These are phyloP conservation scores for Brachionus manjavacas DNA, from an alignment of 1,140 invertebrate species.

Conservation along the genomic window DNA sequence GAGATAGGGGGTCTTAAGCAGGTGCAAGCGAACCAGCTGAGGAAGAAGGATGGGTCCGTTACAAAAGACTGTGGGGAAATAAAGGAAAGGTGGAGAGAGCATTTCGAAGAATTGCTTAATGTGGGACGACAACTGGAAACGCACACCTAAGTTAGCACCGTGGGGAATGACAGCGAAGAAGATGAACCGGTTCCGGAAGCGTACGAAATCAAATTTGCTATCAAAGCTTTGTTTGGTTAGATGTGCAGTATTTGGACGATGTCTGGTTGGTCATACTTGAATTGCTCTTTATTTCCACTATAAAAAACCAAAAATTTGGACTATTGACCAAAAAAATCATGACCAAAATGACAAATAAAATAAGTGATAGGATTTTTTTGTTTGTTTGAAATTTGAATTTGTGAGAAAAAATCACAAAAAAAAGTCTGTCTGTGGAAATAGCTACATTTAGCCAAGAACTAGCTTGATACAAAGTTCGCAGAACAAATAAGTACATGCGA, in stretches of 20 bases:
- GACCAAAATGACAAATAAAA: neutral
- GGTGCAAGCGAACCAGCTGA: neutral
- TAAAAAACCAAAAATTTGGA: slow-evolving; percentile 1
- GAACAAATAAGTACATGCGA: neutral
- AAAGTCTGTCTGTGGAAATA: neutral
- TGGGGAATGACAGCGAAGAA: neutral
- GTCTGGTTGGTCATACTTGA: neutral
- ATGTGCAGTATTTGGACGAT: slow-evolving; percentile 1
- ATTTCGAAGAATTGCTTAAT: neutral
- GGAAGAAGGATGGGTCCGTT: neutral
- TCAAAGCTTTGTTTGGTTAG: neutral
- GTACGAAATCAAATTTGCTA: neutral
- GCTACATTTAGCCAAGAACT: slow-evolving; percentile 4
- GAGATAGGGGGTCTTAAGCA: neutral
- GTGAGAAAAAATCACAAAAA: neutral
- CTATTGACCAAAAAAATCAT: neutral
- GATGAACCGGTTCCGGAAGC: neutral
- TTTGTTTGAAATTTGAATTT: slow-evolving; percentile 14
- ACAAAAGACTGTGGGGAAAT: neutral
- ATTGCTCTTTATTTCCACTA: neutral
- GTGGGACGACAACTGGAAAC: neutral
- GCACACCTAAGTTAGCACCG: neutral
- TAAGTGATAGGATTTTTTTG: neutral
- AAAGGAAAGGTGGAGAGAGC: neutral
- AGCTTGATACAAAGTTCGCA: neutral